phyloP scores from a whole-genome alignment of 2,888 invertebrate genomes.

The Odontomyia ornata region DNA sequence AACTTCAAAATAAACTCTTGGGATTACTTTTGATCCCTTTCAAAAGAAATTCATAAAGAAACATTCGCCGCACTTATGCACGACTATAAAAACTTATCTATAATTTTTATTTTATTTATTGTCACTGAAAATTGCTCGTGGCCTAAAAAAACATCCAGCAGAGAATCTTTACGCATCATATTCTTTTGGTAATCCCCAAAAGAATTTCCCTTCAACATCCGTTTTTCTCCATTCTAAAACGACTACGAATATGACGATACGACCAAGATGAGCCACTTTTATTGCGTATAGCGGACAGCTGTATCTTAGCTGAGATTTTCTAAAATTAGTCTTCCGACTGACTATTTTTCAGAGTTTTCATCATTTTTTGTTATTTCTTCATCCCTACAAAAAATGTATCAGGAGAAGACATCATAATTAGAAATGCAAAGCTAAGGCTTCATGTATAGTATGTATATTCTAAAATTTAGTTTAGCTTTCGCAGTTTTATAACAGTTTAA shows the following conservation, averaged over 20 bases:
- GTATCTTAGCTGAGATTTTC: constrained; percentile 38
- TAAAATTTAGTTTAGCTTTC: too few relatives aligned
- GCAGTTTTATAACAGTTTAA: too few relatives aligned
- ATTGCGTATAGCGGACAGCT: constrained; percentile 22
- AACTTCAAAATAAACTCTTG: constrained; percentile 22
- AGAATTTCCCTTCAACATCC: constrained; percentile 36
- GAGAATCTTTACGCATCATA: constrained; percentile 18
- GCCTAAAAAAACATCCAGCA: not conserved
- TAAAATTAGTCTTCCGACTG: constrained; percentile 33
- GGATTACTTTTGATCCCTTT: constrained; percentile 5
- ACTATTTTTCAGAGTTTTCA: not conserved
- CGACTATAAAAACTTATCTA: constrained; percentile 12
- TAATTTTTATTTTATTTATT: constrained; percentile 37
- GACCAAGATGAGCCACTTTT: not conserved
- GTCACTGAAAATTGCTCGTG: constrained; percentile 36
- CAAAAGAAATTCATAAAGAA: not conserved
- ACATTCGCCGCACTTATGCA: not conserved
- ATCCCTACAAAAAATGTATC: constrained; percentile 33
- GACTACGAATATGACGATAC: not conserved
- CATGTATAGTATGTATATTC: not conserved
- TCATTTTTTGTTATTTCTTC: constrained; percentile 28
- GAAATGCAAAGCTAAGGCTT: not conserved
- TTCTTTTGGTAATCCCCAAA: constrained; percentile 18
- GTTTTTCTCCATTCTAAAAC: not conserved
- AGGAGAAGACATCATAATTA: constrained; percentile 16